These are phyloP conservation scores for Eublepharis macularius DNA, from an alignment of 2,113 vertebrate species.

Conservation along the genomic window DNA sequence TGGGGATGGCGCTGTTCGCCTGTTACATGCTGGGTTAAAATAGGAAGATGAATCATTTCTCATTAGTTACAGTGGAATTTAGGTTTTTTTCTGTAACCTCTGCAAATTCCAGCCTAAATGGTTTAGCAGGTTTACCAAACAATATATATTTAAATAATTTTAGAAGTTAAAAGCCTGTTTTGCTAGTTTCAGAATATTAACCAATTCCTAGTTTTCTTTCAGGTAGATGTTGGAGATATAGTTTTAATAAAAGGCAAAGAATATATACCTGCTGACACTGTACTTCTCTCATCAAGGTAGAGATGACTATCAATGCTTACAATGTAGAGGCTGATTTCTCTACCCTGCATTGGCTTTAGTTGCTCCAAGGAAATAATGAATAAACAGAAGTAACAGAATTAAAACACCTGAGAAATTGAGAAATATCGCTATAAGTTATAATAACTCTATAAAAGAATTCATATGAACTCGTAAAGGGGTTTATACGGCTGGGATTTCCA, in stretches of 20 bases:
- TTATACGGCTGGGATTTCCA: slow-evolving; percentile 16
- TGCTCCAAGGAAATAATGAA: slow-evolving; percentile 88
- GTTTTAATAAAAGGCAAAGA: slow-evolving; percentile 97
- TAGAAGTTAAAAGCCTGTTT: slow-evolving; percentile 57
- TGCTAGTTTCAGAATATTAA: slow-evolving; percentile 78
- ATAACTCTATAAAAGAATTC: slow-evolving; percentile 17
- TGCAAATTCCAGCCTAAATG: neutral
- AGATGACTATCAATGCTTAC: slow-evolving; percentile 80
- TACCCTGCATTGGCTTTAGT: slow-evolving; percentile 79
- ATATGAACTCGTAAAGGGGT: neutral
- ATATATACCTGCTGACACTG: slow-evolving; percentile 95
- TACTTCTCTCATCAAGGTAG: slow-evolving; percentile 98
- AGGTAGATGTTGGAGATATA: slow-evolving; percentile 98
- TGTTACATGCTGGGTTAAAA: neutral
- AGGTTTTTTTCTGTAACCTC: neutral
- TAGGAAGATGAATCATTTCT: neutral
- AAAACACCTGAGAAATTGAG: slow-evolving; percentile 35
- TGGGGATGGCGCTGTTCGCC: no score
- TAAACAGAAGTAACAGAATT: slow-evolving; percentile 70
- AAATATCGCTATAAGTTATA: slow-evolving; percentile 39
- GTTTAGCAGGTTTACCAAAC: slow-evolving; percentile 34
- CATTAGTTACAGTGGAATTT: neutral
- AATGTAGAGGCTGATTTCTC: slow-evolving; percentile 82
- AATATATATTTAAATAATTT: slow-evolving; percentile 47
- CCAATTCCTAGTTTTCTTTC: slow-evolving; percentile 93